phyloP scores from a whole-genome alignment of 2,113 vertebrate genomes.

The Thryonomys swinderianus region DNA sequence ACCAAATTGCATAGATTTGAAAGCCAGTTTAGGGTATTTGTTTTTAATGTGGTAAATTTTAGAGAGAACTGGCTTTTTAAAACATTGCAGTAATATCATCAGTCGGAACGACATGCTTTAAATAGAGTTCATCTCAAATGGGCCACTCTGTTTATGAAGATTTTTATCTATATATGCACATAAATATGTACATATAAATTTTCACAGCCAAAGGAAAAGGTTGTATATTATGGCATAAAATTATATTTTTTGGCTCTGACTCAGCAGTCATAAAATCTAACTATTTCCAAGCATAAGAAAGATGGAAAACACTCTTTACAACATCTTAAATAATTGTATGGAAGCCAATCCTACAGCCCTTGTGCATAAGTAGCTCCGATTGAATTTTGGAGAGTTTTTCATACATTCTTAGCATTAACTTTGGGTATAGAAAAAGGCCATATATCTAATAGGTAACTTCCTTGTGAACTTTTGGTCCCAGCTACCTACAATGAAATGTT shows the following conservation, averaged over 20 bases:
- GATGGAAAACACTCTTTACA: slow-evolving; percentile 76
- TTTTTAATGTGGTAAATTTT: slow-evolving; percentile 63
- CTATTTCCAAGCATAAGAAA: slow-evolving; percentile 79
- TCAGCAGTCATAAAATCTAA: slow-evolving; percentile 79
- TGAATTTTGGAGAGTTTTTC: slow-evolving; percentile 71
- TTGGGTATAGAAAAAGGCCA: slow-evolving; percentile 43
- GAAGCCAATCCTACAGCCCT: slow-evolving; percentile 48
- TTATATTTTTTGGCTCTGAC: slow-evolving; percentile 80
- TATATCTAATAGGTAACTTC: slow-evolving; percentile 68
- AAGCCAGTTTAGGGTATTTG: slow-evolving; percentile 17
- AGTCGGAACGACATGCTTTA: slow-evolving; percentile 58
- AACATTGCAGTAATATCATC: slow-evolving; percentile 21
- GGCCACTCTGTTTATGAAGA: slow-evolving; percentile 86
- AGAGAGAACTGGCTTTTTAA: slow-evolving; percentile 55
- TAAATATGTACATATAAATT: slow-evolving; percentile 84
- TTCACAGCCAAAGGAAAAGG: slow-evolving; percentile 78
- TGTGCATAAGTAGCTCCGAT: slow-evolving; percentile 73
- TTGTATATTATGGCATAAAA: slow-evolving; percentile 77
- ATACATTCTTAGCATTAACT: slow-evolving; percentile 59
- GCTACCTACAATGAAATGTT: slow-evolving; percentile 65
- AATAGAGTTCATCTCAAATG: slow-evolving; percentile 88
- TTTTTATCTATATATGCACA: slow-evolving; percentile 78
- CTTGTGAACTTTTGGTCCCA: slow-evolving; percentile 59
- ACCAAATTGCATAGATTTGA: background rate
- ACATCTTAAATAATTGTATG: slow-evolving; percentile 78